Evolutionary conservation across 2,888 invertebrate species (phyloP), one percentile per base, ranked within the genome.

Genomic region (Pterobdella sp.): DNA sequence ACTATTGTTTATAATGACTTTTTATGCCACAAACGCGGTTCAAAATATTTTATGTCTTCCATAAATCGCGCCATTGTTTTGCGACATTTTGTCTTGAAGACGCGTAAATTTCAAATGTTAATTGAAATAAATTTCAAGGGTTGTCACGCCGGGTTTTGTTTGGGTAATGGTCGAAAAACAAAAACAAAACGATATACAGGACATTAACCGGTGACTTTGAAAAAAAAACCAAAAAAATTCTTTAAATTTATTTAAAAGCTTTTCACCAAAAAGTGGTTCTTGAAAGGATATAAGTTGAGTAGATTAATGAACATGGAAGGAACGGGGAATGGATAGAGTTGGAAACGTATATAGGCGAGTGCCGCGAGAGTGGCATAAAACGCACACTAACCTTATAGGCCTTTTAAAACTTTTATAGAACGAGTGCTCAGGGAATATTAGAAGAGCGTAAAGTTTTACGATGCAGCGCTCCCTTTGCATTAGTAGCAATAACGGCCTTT

Each of bases 361-460:
- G 18, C n/a, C 60, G 60, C 60, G n/a, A n/a, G 60, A 26, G 60
- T 26, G n/a, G 60, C 60, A 56, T 56, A 56, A 56, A 56, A 26
- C n/a, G 60, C 60, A 56, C 60, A n/a, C 60, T 56, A 56, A 56
- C 60, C n/a, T 56, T 56, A 56, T 56, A 22, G 60, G 60, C 10
- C 60, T 56, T 56, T 56, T 56, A 56, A 56, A 56, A 56, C 60
- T 56, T 56, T 56, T n/a, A 56, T 56, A n/a, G 14, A 26, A 56
- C 60, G 60, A 56, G 60, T 56, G 60, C n/a, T 56, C n/a, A 22
- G 60, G 60, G 60, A 56, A 56, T 56, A 56, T 56, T 56, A 56
- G 60, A 56, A 56, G 60, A 56, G 60, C 60, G 60, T 56, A 56
- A 56, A 56, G 60, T 56, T 56, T 56, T 56, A 56, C 60, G 60